Evolutionary conservation across 2,888 invertebrate species (phyloP).

Genomic region (Molorchus minor): DNA sequence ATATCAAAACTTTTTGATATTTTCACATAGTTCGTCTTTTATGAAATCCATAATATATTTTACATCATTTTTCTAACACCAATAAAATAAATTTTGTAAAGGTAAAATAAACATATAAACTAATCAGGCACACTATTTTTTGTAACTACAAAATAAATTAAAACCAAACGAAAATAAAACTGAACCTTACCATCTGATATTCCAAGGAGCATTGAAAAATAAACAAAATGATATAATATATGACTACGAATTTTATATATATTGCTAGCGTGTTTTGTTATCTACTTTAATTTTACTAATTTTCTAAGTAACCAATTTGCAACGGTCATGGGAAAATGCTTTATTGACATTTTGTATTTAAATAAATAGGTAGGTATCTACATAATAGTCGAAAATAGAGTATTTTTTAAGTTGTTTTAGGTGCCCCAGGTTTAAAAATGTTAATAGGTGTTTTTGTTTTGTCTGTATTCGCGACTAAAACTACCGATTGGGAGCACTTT

Average conservation of each 20-base stretch:
- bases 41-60: no score
- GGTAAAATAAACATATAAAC: conserved; percentile 26
- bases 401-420: no score
- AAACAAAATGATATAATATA: conserved; percentile 51
- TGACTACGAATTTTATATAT: conserved; percentile 31
- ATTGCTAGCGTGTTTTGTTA: conserved; percentile 14
- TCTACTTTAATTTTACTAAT: conserved; percentile 23
- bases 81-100: conserved; percentile 20
- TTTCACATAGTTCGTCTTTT: no score
- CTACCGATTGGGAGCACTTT: no score
- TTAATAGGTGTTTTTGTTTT: no score
- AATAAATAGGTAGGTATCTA: no score
- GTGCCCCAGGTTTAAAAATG: no score
- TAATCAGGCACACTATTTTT: conserved; percentile 50
- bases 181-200: conserved; percentile 64
- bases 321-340: not conserved
- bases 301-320: conserved; percentile 19
- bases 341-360: no score
- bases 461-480: no score
- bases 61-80: conserved; percentile 27
- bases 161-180: conserved; percentile 49
- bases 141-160: conserved; percentile 35
- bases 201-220: conserved; percentile 61
- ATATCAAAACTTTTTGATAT: no score
- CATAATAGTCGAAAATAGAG: no score